Evolutionary conservation across 2,888 invertebrate species (phyloP).

Genomic region (Drosophila monieri): DNA sequence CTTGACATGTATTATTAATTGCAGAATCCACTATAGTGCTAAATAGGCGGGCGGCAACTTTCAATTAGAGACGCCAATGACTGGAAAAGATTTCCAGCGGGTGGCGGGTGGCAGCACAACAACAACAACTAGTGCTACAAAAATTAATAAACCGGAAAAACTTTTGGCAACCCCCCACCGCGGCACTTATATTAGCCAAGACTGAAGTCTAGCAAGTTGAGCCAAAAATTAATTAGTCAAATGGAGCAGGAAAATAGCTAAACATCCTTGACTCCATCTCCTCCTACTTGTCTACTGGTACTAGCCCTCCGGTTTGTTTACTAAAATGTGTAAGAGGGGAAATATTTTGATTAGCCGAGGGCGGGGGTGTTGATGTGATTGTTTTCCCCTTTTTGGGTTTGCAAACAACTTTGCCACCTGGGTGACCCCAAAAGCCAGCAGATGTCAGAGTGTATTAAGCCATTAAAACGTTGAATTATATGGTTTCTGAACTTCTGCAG

Average conservation of each 20-base stretch:
- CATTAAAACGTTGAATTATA: conserved; percentile 50
- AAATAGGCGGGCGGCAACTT: conserved; percentile 13
- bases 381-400: conserved; percentile 28
- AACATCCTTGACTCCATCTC: not conserved
- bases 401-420: conserved; percentile 43
- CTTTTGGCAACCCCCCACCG: conserved; percentile 42
- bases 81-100: conserved; percentile 29
- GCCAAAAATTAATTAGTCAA: conserved; percentile 72
- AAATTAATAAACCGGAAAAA: conserved; percentile 59
- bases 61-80: conserved; percentile 46
- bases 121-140: conserved; percentile 44
- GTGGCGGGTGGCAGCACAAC: not conserved
- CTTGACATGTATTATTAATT: conserved; percentile 31
- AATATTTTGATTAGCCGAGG: conserved; percentile 56
- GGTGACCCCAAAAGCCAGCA: conserved; percentile 24
- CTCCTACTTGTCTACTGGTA: not conserved
- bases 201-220: conserved; percentile 51
- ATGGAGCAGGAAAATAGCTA: conserved; percentile 37
- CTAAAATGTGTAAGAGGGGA: conserved; percentile 51
- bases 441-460: conserved; percentile 54
- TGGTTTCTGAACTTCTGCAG: conserved; percentile 43
- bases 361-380: conserved; percentile 39
- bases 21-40: conserved; percentile 8
- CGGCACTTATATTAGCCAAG: conserved; percentile 4
- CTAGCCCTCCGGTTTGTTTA: conserved; percentile 42